Evolutionary conservation across 1,140 invertebrate species (phyloP).

Genomic region (Yoshiicerus persimilis): DNA sequence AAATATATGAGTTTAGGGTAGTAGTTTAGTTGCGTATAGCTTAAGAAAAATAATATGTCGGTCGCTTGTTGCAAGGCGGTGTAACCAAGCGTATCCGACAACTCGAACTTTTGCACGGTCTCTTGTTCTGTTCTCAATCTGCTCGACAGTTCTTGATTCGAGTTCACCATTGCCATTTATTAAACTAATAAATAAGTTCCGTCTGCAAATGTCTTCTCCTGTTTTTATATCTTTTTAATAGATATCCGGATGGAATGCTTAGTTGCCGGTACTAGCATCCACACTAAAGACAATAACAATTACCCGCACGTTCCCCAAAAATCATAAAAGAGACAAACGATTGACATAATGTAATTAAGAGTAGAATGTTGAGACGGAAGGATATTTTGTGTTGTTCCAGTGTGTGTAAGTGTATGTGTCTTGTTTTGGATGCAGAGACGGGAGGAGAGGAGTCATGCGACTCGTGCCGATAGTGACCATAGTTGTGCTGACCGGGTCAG

Average conservation of each 20-base stretch:
- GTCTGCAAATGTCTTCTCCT: neutral
- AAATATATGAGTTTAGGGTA: neutral
- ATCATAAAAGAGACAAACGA: neutral
- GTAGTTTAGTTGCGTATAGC: neutral
- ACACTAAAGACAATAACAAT: neutral
- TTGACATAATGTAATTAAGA: neutral
- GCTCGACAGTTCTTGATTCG: constrained; percentile 4
- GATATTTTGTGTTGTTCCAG: neutral
- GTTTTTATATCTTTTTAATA: neutral
- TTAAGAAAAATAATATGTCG: constrained; percentile 25
- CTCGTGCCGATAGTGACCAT: constrained; percentile 45
- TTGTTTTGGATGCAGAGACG: constrained; percentile 38
- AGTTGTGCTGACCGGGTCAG: constrained; percentile 46
- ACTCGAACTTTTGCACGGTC: constrained; percentile 39
- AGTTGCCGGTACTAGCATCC: neutral
- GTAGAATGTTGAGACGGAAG: neutral
- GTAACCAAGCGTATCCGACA: constrained; percentile 40
- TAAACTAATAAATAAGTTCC: neutral
- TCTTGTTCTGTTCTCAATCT: constrained; percentile 38
- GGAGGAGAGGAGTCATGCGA: constrained; percentile 47
- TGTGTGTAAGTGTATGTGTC: constrained; percentile 18
- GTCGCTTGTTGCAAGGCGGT: constrained; percentile 29
- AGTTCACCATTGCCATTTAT: constrained; percentile 17
- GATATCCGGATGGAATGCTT: neutral
- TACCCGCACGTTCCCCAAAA: neutral